Evolutionary conservation across 1,140 invertebrate genomes (phyloP), one percentile per base, ranked within the genome.

Genomic region (Chelonus insularis): DNA sequence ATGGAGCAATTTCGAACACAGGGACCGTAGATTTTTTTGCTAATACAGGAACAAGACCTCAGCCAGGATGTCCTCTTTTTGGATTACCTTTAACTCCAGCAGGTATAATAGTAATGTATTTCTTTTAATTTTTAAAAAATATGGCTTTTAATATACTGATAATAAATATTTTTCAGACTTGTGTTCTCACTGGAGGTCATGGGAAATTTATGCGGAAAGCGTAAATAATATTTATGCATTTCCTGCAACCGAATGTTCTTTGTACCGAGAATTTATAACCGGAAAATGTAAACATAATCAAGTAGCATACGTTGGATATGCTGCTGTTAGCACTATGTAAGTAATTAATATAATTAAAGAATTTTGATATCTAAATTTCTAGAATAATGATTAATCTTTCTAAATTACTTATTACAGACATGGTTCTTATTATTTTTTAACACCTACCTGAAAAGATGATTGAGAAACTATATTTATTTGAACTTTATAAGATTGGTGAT

Each of bases 11-110:
- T 0, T 78, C 81, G 0, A 66, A 77, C 16, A 86, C 84, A 0
- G 86, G 86, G 1, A 85, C 84, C 0, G 85, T 78, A 1, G 86
- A 88, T 65, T 87, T 87, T 72, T 87, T 84, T 83, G 85, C 86
- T 0, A 88, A 88, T 65, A 79, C 82, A 0, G 86, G 86, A 0
- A 81, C 79, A 25, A 82, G 82, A 18, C 68, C 82, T 2, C 86
- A 87, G 54, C 86, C 86, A 0, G 86, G 86, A 2, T 87, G 86
- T 61, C 82, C 84, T 0, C 6, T 60, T 20, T 21, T 65, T 6
- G 59, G 57, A 11, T 21, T 64, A 9, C 66, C 75, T 9, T 79
- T 83, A 43, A 77, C 79, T 0, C 78, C 78, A 5, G 67, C 77
- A 52, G 82, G 83, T 83, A 65, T 72, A n/a, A n/a, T n/a, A n/a